Evolutionary conservation across 2,888 invertebrate genomes (phyloP).

Genomic region (Bombylius major): DNA sequence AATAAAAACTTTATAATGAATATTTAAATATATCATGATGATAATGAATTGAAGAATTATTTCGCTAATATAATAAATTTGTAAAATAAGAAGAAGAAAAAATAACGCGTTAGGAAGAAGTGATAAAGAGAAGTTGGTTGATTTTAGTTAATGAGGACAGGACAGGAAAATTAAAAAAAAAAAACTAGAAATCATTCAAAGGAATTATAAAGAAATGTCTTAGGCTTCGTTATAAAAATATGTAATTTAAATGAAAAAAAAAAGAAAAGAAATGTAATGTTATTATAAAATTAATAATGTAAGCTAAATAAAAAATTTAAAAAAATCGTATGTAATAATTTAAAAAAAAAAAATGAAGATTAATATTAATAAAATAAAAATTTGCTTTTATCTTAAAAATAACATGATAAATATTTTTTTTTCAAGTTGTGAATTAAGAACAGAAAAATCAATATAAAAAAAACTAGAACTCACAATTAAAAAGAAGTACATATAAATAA

Average conservation of each 20-base stretch:
- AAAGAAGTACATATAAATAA: too few species aligned
- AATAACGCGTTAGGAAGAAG: too few species aligned
- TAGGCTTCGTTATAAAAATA: constrained; percentile 15
- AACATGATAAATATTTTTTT: not conserved
- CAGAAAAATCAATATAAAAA: too few species aligned
- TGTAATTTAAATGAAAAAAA: constrained; percentile 12
- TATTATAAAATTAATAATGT: constrained; percentile 14
- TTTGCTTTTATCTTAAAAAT: constrained; percentile 16
- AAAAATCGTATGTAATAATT: constrained; percentile 17
- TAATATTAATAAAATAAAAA: constrained; percentile 9
- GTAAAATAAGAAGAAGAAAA: too few species aligned
- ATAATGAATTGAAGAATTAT: too few species aligned
- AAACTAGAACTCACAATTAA: too few species aligned
- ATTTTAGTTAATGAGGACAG: too few species aligned
- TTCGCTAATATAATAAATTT: too few species aligned
- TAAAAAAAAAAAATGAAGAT: constrained; percentile 11
- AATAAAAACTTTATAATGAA: too few species aligned
- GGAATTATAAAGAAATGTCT: constrained; percentile 8
- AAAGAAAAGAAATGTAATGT: constrained; percentile 13
- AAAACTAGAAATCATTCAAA: not conserved
- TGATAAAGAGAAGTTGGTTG: too few species aligned
- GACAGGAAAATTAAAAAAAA: not conserved
- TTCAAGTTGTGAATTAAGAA: not conserved
- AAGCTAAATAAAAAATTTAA: constrained; percentile 7
- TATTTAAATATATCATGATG: too few species aligned